Conservation (phyloP, 2,113 vertebrate genomes). For the Boleophthalmus pectinirostris region DNA sequence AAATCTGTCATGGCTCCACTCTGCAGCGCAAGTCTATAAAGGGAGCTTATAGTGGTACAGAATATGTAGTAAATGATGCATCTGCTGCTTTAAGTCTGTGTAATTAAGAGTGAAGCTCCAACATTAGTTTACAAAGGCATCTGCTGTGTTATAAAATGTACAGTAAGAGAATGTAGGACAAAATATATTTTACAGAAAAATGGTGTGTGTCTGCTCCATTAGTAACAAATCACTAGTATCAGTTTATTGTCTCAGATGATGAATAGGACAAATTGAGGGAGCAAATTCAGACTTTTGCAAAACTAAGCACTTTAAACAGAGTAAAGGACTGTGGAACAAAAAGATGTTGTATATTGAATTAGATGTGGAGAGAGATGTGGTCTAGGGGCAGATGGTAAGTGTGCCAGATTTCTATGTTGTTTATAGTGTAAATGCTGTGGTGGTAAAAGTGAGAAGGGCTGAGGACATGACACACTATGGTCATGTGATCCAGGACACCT, state of each 20-base stretch:
- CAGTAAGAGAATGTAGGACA: neutral
- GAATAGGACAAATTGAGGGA: neutral
- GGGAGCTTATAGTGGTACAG: conserved; percentile 9
- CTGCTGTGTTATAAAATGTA: neutral
- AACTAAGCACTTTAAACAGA: neutral
- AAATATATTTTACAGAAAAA: neutral
- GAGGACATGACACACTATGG: too few species aligned
- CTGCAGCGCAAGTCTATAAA: conserved; percentile 22
- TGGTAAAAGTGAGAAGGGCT: neutral
- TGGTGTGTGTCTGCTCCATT: neutral
- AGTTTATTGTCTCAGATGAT: neutral
- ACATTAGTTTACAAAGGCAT: conserved; percentile 19
- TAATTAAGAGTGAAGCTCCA: conserved; percentile 8
- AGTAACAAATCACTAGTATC: neutral
- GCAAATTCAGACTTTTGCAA: neutral
- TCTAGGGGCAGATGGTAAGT: neutral
- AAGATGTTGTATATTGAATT: neutral
- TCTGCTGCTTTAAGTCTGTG: conserved; percentile 30
- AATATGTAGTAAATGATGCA: conserved; percentile 13
- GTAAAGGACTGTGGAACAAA: neutral
- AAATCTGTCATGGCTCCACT: conserved; percentile 11
- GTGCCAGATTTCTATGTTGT: neutral
- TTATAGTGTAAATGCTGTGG: neutral
- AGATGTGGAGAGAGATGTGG: neutral
- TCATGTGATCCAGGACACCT: too few species aligned